Base-by-base conservation (phyloP, 2,888 invertebrate genomes). In the Tenodera sinensis region DNA sequence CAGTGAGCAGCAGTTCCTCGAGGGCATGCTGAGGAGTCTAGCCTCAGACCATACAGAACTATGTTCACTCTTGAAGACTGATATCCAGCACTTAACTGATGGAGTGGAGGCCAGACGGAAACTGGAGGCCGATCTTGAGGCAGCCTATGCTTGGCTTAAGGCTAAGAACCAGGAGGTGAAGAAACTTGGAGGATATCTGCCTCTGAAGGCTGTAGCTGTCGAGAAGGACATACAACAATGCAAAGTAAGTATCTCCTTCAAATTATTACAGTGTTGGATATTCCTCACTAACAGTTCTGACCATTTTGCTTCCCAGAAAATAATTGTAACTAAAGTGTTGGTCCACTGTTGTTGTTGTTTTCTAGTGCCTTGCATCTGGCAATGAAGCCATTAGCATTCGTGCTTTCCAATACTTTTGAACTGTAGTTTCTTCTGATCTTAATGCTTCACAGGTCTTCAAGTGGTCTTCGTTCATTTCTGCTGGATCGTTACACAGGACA, bases 141-240 rank as follows among this genome's bases (percentile, higher is more conserved):
- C 96, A 92, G 96, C 97, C 0, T 96, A 96, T 91, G 95, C 95
- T 54, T 98, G 98, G 98, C 94, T 98, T 1, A 96, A 96, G 92
- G 94, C 95, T 0, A 97, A 97, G 93, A 94, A 96, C 87, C 95
- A 96, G 71, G 97, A 97, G 92, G 94, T 97, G 27, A 96, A 96
- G 90, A 97, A 97, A 92, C 94, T 96, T 15, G 96, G 96, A 28
- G 96, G 96, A 0, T 96, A 97, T 92, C 95, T 97, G 87, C 97
- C 98, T 2, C 93, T 98, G n/a, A 95, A 96, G 92, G 96, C 97
- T 0, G 93, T 95, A 25, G 97, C 97, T 92, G 96, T 98, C n/a
- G 97, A 98, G 92, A 96, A 96, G 92, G 97, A 97, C 92, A 96
- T 97, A 71, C 94, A 95, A 28, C 95, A 96, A 90, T 96, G 97